Evolutionary conservation across 2,113 vertebrate species (phyloP), one percentile per base, ranked within the genome.

Genomic region (Bambusicola thoracicus): DNA sequence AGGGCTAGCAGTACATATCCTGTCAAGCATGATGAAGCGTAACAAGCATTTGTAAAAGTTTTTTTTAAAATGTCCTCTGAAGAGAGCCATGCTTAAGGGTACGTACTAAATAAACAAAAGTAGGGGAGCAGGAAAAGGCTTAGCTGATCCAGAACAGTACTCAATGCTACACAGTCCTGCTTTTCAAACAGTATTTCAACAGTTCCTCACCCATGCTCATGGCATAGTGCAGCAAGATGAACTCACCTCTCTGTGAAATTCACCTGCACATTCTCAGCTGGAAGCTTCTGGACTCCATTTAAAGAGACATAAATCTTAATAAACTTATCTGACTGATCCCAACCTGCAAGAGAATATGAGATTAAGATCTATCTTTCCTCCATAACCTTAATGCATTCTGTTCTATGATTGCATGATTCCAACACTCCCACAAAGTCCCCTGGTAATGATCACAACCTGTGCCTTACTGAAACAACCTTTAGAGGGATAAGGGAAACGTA

Each of bases 271-370:
- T 98, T 99, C 92, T 99, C 99, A 87, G 97, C 46, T 46, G 99
- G 97, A 85, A 99, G 98, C 74, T 98, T 98, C 92, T 99, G 99
- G 55, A 99, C 98, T 87, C 98, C 98, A 95, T 97, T 98, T 95
- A 99, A 95, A 32, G 99, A 99, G 63, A 99, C 97, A 86, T 99
- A 99, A 85, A 99, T 99, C 97, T 99, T 99, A 94, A 99, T 98
- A 97, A 98, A 99, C 76, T 99, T 99, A 46, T 99, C 99, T 18
- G 99, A 99, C 85, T 99, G 99, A 97, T 99, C 99, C 99, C 99
- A 99, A 25, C 98, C 99, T 99, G 96, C n/a, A 96, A 87, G 79
- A 16, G 22, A 46, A 44, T 79, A 78, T 51, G 10, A 62, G 10
- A 72, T 59, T 11, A 75, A 58, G 29, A 82, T 82, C 27, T 85